Conservation (phyloP, 2,113 vertebrate species). For the Oncorhynchus masou region DNA sequence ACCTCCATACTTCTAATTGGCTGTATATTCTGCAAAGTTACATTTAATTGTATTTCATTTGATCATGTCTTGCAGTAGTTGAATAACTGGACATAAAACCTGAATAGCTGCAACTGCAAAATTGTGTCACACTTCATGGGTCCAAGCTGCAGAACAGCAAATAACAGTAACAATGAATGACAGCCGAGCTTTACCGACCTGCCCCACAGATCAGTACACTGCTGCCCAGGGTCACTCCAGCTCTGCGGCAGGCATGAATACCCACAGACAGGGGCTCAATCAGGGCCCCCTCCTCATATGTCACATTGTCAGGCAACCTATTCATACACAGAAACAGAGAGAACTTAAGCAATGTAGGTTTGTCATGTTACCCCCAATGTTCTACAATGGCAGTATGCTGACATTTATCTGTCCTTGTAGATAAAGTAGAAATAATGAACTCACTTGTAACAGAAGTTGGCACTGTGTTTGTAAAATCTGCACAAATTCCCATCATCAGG, state of each 20-base stretch:
- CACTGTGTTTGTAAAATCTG: constrained; percentile 87
- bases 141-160: not conserved
- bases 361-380: no score
- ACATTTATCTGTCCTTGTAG: not conserved
- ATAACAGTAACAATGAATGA: not conserved
- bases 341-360: not conserved
- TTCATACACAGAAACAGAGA: not conserved
- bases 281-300: constrained; percentile 95
- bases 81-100: not conserved
- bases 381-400: not conserved
- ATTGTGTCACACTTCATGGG: not conserved
- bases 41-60: no score
- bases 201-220: constrained; percentile 89
- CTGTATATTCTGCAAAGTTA: not conserved
- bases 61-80: no score
- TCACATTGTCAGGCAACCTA: constrained; percentile 92
- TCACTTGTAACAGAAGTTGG: constrained; percentile 96
- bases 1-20: not conserved
- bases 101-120: not conserved
- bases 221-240: constrained; percentile 84
- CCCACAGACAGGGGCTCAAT: constrained; percentile 94
- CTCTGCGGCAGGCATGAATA: constrained; percentile 90
- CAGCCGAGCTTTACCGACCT: constrained; percentile 81
- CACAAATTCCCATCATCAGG: constrained; percentile 91
- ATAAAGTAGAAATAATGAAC: constrained; percentile 26